Evolutionary conservation across 1,140 invertebrate species (phyloP).

Genomic region (Saccostrea cuccullata): DNA sequence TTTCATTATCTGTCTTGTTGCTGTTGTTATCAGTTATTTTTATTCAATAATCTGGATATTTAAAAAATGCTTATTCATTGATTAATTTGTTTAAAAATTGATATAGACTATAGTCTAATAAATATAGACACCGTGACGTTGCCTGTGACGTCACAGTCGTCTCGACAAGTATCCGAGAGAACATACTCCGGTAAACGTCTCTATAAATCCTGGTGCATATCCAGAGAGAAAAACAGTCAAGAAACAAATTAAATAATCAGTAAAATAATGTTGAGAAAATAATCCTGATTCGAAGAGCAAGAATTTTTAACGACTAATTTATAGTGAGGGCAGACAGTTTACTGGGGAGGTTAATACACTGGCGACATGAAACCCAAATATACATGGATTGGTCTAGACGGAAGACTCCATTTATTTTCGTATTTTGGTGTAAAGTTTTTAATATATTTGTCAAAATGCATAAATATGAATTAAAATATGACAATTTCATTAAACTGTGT

Average conservation of each 20-base stretch:
- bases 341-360: slow-evolving; percentile 34
- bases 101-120: background rate
- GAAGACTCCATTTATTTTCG: background rate
- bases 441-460: slow-evolving; percentile 3
- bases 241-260: no score
- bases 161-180: slow-evolving; percentile 13
- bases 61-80: no score
- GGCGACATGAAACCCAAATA: slow-evolving; percentile 39
- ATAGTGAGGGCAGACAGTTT: slow-evolving; percentile 36
- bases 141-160: slow-evolving; percentile 12
- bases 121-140: slow-evolving; percentile 27
- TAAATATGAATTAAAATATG: background rate
- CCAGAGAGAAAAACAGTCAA: no score
- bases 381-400: slow-evolving; percentile 24
- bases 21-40: no score
- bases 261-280: no score
- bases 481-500: background rate
- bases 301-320: slow-evolving; percentile 10
- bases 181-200: no score
- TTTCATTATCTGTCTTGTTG: no score
- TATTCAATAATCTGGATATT: no score
- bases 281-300: no score
- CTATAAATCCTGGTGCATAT: no score
- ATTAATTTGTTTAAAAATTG: background rate
- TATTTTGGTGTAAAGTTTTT: background rate